Evolutionary conservation across 2,888 invertebrate genomes (phyloP), one percentile per base, ranked within the genome.

Genomic region (Chironomus riparius): DNA sequence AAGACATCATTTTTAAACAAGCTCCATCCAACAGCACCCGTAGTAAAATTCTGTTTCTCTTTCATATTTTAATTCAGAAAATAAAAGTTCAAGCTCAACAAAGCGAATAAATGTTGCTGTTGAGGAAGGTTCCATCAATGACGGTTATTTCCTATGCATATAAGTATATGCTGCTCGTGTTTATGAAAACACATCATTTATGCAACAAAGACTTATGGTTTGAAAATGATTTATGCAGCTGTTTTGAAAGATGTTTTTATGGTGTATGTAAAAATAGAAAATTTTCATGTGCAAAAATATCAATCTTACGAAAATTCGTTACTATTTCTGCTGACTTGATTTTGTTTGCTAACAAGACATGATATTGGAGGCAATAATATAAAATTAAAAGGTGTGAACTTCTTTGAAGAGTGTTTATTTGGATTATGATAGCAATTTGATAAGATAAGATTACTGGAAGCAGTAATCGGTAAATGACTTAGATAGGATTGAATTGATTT

Each of bases 81-180:
- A 65, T 22, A 74, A 74, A 74, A 74, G 74, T 74, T 74, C 74
- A 74, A 74, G 74, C 74, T 68, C 74, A 74, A 68, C 47, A 47
- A 74, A 74, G 62, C 74, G 74, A 47, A 74, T 38, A 74, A 74
- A 74, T 47, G 68, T 15, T 56, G 12, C n/a, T 65, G 65, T 65
- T 65, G 65, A 65, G 65, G 65, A 65, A 65, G 65, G 65, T 65
- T 65, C 21, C 21, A 24, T 21, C 65, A 21, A 24, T 21, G 24
- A 24, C 21, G 13, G 38, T 38, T 38, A 38, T 38, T 65, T 21
- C 22, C 21, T 18, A 65, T 7, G 65, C 21, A 15, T 10, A 56
- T 56, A 18, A 18, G 56, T n/a, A 38, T 56, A 18, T 56, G 15
- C 10, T 56, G n/a, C 18, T 56, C 18, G 7, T 56, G 1, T 56